Evolutionary conservation across 2,888 invertebrate genomes (phyloP).

Genomic region (Xestia xanthographa): DNA sequence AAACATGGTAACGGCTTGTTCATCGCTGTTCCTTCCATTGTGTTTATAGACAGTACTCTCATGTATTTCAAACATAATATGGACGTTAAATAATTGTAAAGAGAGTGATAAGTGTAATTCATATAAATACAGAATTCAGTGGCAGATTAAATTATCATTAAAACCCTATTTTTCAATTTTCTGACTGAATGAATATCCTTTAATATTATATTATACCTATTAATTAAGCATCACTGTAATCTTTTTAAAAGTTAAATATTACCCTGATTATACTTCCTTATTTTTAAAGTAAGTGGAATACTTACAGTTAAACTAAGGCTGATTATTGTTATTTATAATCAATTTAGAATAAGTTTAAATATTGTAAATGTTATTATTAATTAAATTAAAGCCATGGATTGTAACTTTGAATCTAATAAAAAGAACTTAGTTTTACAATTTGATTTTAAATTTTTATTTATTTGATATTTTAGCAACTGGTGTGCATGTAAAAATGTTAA

Average conservation of each 20-base stretch:
- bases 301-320: slow-evolving; percentile 46
- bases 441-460: neutral
- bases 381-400: neutral
- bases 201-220: neutral
- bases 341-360: slow-evolving; percentile 23
- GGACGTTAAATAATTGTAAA: neutral
- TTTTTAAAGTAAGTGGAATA: slow-evolving; percentile 9
- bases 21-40: neutral
- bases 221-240: neutral
- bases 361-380: slow-evolving; percentile 27
- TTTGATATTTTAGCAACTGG: neutral
- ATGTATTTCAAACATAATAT: neutral
- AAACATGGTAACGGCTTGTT: neutral
- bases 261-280: neutral
- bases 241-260: neutral
- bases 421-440: slow-evolving; percentile 18
- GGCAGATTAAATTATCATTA: neutral
- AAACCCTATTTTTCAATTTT: neutral
- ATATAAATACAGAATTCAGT: neutral
- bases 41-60: neutral
- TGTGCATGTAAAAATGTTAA: neutral
- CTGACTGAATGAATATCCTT: neutral
- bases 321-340: slow-evolving; percentile 34
- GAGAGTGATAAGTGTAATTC: neutral
- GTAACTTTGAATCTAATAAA: slow-evolving; percentile 41